These are phyloP conservation scores for Deladenus siricidicola DNA, from an alignment of 2,888 invertebrate genomes.

Conservation along the genomic window DNA sequence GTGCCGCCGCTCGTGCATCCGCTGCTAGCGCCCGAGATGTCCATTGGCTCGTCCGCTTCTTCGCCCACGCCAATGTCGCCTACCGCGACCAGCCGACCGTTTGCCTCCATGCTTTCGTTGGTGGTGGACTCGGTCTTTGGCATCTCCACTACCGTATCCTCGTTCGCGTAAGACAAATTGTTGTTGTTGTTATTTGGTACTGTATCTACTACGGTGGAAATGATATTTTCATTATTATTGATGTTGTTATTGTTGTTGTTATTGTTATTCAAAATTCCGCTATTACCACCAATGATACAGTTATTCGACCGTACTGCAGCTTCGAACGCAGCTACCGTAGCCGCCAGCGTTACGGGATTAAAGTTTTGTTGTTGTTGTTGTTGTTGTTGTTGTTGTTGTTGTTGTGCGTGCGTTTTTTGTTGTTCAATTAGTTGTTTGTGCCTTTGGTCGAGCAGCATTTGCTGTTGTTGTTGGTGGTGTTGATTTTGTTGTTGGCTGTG, in stretches of 20 bases:
- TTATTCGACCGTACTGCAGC: background rate
- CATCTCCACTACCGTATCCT: no score
- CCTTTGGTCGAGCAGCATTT: background rate
- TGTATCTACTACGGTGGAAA: no score
- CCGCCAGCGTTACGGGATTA: background rate
- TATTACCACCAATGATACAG: no score
- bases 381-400: background rate
- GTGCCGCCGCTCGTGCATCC: background rate
- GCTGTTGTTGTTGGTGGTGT: constrained; percentile 4
- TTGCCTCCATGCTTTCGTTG: background rate
- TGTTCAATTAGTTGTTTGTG: background rate
- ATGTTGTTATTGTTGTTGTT: no score
- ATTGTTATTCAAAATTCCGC: no score
- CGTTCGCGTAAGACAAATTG: no score
- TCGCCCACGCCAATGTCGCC: constrained; percentile 1
- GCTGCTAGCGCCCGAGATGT: background rate
- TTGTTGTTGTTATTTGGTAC: no score
- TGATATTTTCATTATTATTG: no score
- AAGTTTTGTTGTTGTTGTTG: background rate
- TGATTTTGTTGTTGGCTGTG: background rate
- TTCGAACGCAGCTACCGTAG: background rate
- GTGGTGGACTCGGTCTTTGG: no score
- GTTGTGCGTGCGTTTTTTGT: no score
- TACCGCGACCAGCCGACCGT: background rate
- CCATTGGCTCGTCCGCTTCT: background rate